These are phyloP conservation scores for Leucopternis melanops DNA, from an alignment of 2,113 vertebrate species.

Conservation along the genomic window DNA sequence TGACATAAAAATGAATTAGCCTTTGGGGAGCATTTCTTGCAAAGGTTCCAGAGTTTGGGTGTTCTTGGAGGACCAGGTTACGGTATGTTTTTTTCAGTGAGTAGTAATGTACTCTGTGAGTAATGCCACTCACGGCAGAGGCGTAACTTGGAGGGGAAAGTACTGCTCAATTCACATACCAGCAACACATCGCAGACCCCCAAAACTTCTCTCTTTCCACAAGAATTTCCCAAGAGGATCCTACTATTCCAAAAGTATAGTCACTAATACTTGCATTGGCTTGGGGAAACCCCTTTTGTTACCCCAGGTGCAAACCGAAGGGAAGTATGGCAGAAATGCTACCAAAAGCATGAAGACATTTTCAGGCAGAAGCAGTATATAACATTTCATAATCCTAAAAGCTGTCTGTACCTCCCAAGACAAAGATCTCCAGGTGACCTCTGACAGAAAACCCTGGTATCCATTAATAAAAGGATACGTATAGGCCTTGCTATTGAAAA, in stretches of 20 bases:
- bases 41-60: not conserved
- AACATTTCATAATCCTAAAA: constrained; percentile 34
- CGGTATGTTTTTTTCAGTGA: not conserved
- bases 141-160: not conserved
- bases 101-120: not conserved
- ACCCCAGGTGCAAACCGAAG: not conserved
- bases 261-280: not conserved
- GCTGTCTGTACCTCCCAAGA: not conserved
- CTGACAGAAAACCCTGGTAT: not conserved
- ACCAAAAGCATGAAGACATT: not conserved
- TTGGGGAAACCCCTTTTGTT: not conserved
- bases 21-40: not conserved
- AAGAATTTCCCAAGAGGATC: not conserved
- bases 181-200: not conserved
- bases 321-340: not conserved
- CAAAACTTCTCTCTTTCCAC: not conserved
- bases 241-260: constrained; percentile 18
- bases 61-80: not conserved
- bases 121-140: not conserved
- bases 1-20: not conserved
- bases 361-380: not conserved
- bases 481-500: not conserved
- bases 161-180: not conserved
- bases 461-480: not conserved
- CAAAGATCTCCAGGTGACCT: not conserved